phyloP scores from a whole-genome alignment of 2,888 invertebrate species.

The Heteromurus nitidus region DNA sequence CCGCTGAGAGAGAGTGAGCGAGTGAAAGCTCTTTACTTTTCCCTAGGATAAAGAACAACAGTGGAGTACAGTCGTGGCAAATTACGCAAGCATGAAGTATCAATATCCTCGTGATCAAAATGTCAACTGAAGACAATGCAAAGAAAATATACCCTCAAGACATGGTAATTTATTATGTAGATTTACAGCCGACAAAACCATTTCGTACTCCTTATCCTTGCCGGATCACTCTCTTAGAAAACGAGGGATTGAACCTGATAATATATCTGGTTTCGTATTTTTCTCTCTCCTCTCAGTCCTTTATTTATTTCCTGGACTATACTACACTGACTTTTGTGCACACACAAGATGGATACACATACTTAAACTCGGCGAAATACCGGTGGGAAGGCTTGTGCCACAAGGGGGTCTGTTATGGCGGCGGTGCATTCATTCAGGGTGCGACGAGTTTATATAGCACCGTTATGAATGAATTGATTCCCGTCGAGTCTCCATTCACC shows the following conservation, averaged over 20 bases:
- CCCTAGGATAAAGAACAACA: neutral
- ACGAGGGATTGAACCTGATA: neutral
- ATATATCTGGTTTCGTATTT: too few relatives aligned
- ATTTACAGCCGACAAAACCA: constrained; percentile 35
- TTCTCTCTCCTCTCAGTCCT: neutral
- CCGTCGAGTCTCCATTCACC: neutral
- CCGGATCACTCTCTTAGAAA: constrained; percentile 15
- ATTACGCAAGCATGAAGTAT: constrained; percentile 11
- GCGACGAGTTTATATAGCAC: too few relatives aligned
- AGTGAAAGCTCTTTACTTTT: neutral
- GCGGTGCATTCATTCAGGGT: too few relatives aligned
- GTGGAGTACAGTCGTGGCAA: neutral
- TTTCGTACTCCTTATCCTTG: neutral
- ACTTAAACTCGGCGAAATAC: too few relatives aligned
- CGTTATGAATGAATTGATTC: constrained; percentile 8
- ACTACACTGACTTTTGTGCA: neutral
- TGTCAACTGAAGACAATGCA: constrained; percentile 21
- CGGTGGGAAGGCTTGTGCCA: too few relatives aligned
- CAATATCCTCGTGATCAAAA: constrained; percentile 26
- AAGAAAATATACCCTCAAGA: constrained; percentile 19
- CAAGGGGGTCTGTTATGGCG: too few relatives aligned
- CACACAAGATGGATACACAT: too few relatives aligned
- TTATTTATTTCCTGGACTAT: neutral
- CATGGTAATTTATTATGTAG: constrained; percentile 25
- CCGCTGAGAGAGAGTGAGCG: neutral